Percentiles rank a stretch among this genome's conserved stretches.
Conservation (phyloP, 1,140 invertebrate genomes). For the Planococcus citri region DNA sequence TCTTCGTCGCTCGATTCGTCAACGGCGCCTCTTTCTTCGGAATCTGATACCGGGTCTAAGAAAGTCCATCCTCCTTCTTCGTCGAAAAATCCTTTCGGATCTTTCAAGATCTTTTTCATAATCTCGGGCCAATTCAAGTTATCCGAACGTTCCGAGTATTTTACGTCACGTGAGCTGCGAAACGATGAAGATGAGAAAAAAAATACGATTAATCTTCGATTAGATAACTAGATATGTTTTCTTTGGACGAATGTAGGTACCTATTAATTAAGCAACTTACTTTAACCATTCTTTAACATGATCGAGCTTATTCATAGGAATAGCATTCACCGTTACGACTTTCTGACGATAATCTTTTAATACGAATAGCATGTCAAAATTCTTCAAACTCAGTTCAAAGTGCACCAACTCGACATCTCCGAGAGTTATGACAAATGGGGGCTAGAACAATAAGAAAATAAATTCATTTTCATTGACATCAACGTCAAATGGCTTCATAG, state of each 20-base stretch:
- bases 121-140: conserved; percentile 99
- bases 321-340: conserved; percentile 90
- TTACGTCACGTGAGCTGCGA: conserved; percentile 82
- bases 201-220: conserved; percentile 28
- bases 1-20: conserved; percentile 57
- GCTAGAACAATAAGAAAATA: conserved; percentile 39
- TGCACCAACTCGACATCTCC: conserved; percentile 97
- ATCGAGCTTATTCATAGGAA: conserved; percentile 97
- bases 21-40: conserved; percentile 53
- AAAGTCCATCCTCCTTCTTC: conserved; percentile 97
- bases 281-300: conserved; percentile 99
- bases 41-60: conserved; percentile 85
- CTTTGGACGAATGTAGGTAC: no score
- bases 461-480: background rate
- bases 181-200: no score
- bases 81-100: conserved; percentile 98
- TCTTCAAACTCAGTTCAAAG: conserved; percentile 96
- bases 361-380: conserved; percentile 99
- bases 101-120: conserved; percentile 99
- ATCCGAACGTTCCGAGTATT: conserved; percentile 96
- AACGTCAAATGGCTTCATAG: background rate
- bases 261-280: conserved; percentile 49
- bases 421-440: conserved; percentile 93
- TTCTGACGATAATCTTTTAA: conserved; percentile 97
- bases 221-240: conserved; percentile 24